Evolutionary conservation across 2,888 invertebrate genomes (phyloP).

Genomic region (Clunio marinus): DNA sequence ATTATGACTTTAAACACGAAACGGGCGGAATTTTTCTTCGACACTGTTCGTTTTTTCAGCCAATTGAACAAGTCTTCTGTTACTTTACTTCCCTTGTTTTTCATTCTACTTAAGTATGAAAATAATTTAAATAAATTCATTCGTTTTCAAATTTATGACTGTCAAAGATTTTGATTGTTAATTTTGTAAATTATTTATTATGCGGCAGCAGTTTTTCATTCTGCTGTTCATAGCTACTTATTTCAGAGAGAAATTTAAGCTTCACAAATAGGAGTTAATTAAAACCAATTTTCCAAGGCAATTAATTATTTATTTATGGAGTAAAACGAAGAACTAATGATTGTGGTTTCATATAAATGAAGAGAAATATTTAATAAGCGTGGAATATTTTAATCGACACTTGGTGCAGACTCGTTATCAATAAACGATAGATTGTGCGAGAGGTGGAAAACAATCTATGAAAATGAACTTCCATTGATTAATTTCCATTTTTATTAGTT

Average conservation of each 20-base stretch:
- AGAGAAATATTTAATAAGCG: background rate
- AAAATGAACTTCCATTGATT: too few relatives aligned
- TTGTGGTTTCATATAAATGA: background rate
- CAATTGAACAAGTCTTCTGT: background rate
- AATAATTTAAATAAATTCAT: background rate
- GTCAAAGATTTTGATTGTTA: conserved; percentile 1
- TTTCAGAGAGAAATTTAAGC: background rate
- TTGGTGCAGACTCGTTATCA: background rate
- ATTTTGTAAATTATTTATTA: background rate
- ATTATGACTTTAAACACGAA: background rate
- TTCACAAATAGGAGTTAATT: background rate
- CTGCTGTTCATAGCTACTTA: too few relatives aligned
- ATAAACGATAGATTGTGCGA: background rate
- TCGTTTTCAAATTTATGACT: background rate
- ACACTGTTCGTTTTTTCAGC: background rate
- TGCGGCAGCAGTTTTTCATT: conserved; percentile 18
- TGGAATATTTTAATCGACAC: background rate
- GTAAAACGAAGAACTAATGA: background rate
- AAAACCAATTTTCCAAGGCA: background rate
- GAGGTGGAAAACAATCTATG: too few relatives aligned
- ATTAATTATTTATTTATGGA: background rate
- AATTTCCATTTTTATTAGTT: too few relatives aligned
- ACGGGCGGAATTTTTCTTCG: background rate
- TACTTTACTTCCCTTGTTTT: background rate
- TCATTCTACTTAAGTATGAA: background rate